A percentile compares a stretch with the other conserved stretches of the same genome.
phyloP scores from a whole-genome alignment of 2,888 invertebrate genomes.

The Drosophila emarginata region DNA sequence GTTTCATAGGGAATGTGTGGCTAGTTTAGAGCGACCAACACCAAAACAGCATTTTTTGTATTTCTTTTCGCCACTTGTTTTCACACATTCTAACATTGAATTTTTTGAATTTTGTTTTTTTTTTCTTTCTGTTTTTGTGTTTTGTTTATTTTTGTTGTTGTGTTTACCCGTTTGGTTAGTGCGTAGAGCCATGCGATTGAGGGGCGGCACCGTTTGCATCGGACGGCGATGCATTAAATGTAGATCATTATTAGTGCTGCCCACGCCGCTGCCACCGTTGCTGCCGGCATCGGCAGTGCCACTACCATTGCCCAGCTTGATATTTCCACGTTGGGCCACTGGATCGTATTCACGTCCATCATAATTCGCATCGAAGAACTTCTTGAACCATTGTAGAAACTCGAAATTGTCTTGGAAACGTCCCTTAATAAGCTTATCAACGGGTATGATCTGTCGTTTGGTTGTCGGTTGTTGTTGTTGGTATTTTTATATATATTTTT shows the following conservation, averaged over 20 bases:
- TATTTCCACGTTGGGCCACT: slow-evolving; percentile 92
- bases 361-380: slow-evolving; percentile 99
- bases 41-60: background rate
- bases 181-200: slow-evolving; percentile 33
- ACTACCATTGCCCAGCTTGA: slow-evolving; percentile 89
- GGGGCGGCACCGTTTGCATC: slow-evolving; percentile 46
- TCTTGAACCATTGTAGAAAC: slow-evolving; percentile 99
- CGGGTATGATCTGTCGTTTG: slow-evolving; percentile 93
- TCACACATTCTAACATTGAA: slow-evolving; percentile 7
- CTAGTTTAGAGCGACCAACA: slow-evolving; percentile 13
- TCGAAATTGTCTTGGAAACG: slow-evolving; percentile 99
- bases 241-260: slow-evolving; percentile 81
- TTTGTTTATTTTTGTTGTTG: background rate
- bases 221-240: slow-evolving; percentile 78
- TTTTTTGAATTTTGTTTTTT: background rate
- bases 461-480: slow-evolving; percentile 22
- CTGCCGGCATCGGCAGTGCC: slow-evolving; percentile 81
- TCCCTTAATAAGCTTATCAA: slow-evolving; percentile 99
- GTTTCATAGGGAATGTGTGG: slow-evolving; percentile 23
- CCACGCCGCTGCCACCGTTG: slow-evolving; percentile 83
- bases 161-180: slow-evolving; percentile 49
- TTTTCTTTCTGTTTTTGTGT: background rate
- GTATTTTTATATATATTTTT: background rate
- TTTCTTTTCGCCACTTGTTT: background rate
- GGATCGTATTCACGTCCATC: slow-evolving; percentile 98